A percentile compares a stretch with the other conserved stretches of the same genome.
phyloP scores from a whole-genome alignment of 2,888 invertebrate genomes.

The Amorpha juglandis region DNA sequence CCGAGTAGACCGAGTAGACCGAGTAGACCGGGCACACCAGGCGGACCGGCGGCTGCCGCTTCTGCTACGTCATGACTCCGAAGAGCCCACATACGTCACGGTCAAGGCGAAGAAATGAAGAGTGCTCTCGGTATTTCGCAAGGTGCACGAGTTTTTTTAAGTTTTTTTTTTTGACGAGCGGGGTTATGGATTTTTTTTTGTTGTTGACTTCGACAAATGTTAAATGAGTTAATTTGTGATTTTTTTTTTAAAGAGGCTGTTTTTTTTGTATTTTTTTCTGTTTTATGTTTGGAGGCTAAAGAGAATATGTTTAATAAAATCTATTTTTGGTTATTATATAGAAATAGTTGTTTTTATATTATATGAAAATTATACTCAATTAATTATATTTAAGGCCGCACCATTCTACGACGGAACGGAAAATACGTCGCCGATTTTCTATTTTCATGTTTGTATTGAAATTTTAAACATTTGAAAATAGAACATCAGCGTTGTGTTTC shows the following conservation, averaged over 20 bases:
- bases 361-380: too few species aligned
- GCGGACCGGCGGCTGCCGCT: constrained; percentile 47
- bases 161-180: constrained; percentile 29
- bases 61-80: constrained; percentile 41
- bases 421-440: too few species aligned
- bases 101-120: constrained; percentile 73
- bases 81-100: constrained; percentile 69
- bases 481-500: background rate
- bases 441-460: too few species aligned
- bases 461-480: too few species aligned
- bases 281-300: too few species aligned
- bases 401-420: too few species aligned
- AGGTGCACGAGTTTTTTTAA: constrained; percentile 75
- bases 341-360: too few species aligned
- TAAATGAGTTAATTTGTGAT: background rate
- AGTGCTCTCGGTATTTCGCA: constrained; percentile 79
- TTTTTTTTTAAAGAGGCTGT: too few species aligned
- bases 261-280: too few species aligned
- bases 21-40: constrained; percentile 21
- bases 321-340: too few species aligned
- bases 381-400: too few species aligned
- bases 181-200: constrained; percentile 1
- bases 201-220: background rate
- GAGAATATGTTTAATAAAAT: too few species aligned
- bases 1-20: constrained; percentile 16